These are phyloP conservation scores for Solea solea DNA, from an alignment of 2,113 vertebrate species.

Conservation along the genomic window DNA sequence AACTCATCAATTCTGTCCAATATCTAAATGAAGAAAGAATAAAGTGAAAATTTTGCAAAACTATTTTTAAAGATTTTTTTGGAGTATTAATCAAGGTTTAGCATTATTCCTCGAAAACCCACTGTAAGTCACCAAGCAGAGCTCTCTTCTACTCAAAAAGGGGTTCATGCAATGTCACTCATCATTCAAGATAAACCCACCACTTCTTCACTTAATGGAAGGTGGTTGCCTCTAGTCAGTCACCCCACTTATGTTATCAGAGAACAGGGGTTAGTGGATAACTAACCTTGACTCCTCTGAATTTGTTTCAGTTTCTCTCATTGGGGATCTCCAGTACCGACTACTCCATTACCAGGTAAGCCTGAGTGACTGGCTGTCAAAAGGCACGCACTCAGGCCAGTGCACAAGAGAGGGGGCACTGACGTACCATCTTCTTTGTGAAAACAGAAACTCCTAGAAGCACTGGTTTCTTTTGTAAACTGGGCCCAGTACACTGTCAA, in stretches of 20 bases:
- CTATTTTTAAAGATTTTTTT: too few relatives aligned
- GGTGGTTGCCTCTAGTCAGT: conserved; percentile 6
- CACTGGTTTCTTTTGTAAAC: neutral
- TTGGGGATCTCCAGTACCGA: neutral
- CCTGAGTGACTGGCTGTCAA: conserved; percentile 5
- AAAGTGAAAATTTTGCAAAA: too few relatives aligned
- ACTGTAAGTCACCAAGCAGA: conserved; percentile 13
- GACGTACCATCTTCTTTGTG: neutral
- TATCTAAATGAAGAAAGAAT: too few relatives aligned
- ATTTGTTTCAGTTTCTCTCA: conserved; percentile 25
- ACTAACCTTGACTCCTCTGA: conserved; percentile 20
- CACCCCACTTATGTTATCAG: conserved; percentile 32
- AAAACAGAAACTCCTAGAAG: neutral
- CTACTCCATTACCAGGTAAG: conserved; percentile 15
- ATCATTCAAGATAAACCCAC: conserved; percentile 34
- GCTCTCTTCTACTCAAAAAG: conserved; percentile 2
- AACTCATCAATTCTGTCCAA: too few relatives aligned
- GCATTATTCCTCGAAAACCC: conserved; percentile 18
- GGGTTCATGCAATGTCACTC: conserved; percentile 19
- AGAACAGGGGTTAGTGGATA: conserved; percentile 23
- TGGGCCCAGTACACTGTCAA: neutral
- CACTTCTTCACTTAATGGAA: conserved; percentile 16
- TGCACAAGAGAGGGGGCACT: neutral
- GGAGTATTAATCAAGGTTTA: neutral
- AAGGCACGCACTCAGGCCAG: conserved; percentile 11